A percentile compares a stretch with the other conserved stretches of the same genome.
Evolutionary conservation across 2,113 vertebrate genomes (phyloP).

Genomic region (Butorides virescens): DNA sequence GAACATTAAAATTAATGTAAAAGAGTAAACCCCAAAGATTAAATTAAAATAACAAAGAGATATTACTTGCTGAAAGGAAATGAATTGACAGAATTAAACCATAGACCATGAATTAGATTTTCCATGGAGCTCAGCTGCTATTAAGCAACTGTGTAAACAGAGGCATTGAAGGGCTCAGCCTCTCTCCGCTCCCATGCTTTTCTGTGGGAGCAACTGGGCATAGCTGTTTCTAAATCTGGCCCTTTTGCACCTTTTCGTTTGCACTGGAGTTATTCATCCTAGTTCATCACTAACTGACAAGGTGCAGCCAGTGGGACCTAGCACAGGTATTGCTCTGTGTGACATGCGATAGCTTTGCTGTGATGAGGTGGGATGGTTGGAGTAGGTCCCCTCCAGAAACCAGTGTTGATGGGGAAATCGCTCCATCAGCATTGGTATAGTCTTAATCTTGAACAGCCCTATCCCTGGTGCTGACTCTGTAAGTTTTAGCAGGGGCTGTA

Average conservation of each 20-base stretch:
- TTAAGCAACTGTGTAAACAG: background rate
- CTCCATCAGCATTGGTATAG: background rate
- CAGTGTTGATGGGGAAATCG: background rate
- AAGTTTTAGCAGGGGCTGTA: background rate
- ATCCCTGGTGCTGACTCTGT: no score
- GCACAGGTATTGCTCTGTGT: background rate
- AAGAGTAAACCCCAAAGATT: background rate
- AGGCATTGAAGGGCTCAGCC: background rate
- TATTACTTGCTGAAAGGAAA: background rate
- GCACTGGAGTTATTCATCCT: background rate
- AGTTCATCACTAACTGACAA: background rate
- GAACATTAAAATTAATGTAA: background rate
- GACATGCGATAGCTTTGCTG: rapidly evolving
- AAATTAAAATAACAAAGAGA: background rate
- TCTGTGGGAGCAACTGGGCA: background rate
- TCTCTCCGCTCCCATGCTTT: background rate
- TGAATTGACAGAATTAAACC: background rate
- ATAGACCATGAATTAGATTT: background rate
- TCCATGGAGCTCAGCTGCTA: background rate
- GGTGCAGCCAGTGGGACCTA: background rate
- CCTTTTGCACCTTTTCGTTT: background rate
- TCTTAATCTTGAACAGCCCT: background rate
- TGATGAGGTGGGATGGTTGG: background rate
- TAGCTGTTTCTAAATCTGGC: background rate
- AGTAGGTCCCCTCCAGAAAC: background rate